A percentile compares a stretch with the other conserved stretches of the same genome.
phyloP scores from a whole-genome alignment of 1,140 invertebrate species.

The Liolophura sinensis region DNA sequence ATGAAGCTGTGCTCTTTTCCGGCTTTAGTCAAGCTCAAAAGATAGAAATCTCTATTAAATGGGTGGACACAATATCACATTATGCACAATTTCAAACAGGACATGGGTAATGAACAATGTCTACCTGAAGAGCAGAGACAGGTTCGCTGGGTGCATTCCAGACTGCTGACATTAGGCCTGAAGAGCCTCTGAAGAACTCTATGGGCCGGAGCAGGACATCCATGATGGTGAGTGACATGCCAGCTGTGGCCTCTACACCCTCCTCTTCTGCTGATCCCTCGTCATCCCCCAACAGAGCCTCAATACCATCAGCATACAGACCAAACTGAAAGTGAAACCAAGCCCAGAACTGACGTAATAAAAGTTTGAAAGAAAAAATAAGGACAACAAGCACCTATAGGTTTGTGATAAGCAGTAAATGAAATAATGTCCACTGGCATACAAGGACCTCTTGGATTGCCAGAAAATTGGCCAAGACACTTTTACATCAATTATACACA shows the following conservation, averaged over 20 bases:
- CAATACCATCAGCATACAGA: conserved; percentile 78
- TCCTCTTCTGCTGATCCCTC: conserved; percentile 54
- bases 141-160: conserved; percentile 73
- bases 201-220: conserved; percentile 80
- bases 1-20: no score
- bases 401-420: background rate
- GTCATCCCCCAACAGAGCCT: conserved; percentile 62
- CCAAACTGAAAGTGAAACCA: conserved; percentile 66
- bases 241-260: conserved; percentile 69
- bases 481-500: no score
- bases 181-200: conserved; percentile 81
- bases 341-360: background rate
- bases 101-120: background rate
- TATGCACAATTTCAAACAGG: background rate
- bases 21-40: no score
- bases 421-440: background rate
- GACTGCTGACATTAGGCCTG: conserved; percentile 86
- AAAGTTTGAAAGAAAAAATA: background rate
- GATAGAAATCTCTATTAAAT: no score
- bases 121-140: conserved; percentile 79
- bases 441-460: no score
- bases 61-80: no score
- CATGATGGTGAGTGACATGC: conserved; percentile 80
- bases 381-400: background rate
- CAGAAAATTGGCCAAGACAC: no score